A percentile compares a stretch with the other conserved stretches of the same genome.
Conservation (phyloP, 2,797 vertebrate species). For the Staurois parvus region DNA sequence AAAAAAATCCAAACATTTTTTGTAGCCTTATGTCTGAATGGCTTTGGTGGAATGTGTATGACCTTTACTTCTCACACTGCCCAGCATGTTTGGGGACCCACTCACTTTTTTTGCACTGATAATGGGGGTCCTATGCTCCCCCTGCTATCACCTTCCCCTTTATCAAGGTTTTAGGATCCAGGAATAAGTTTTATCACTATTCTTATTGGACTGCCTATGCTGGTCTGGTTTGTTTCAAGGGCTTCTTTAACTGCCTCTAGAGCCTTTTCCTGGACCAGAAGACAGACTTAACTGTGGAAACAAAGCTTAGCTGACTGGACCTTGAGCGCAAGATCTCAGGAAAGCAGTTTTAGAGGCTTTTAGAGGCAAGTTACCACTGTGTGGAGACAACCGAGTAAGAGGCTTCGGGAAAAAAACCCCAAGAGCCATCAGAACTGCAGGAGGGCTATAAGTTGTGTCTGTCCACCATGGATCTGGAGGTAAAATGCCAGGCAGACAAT, state of each 20-base stretch:
- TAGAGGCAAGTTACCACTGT: slow-evolving; percentile 93
- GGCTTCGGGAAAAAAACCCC: slow-evolving; percentile 88
- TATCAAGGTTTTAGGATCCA: no score
- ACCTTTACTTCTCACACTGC: no score
- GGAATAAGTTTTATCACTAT: slow-evolving; percentile 90
- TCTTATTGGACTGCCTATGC: slow-evolving; percentile 92
- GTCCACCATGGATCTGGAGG: no score
- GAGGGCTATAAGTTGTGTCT: slow-evolving; percentile 95
- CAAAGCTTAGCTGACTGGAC: slow-evolving; percentile 99
- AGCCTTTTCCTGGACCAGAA: no score
- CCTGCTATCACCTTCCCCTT: no score
- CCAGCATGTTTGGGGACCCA: no score
- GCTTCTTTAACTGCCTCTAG: slow-evolving; percentile 96
- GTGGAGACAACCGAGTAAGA: slow-evolving; percentile 91
- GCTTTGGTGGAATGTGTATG: no score
- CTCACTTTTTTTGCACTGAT: no score
- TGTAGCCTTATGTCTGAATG: no score
- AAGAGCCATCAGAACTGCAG: slow-evolving; percentile 83
- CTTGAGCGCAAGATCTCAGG: slow-evolving; percentile 99
- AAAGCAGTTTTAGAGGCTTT: slow-evolving; percentile 97
- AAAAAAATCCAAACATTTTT: no score
- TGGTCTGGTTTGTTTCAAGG: slow-evolving; percentile 95
- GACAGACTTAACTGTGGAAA: slow-evolving; percentile 92
- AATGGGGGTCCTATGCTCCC: no score
- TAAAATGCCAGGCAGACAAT: no score